These are phyloP conservation scores for Neuroscelio doddi DNA, from an alignment of 2,888 invertebrate genomes.

Conservation along the genomic window DNA sequence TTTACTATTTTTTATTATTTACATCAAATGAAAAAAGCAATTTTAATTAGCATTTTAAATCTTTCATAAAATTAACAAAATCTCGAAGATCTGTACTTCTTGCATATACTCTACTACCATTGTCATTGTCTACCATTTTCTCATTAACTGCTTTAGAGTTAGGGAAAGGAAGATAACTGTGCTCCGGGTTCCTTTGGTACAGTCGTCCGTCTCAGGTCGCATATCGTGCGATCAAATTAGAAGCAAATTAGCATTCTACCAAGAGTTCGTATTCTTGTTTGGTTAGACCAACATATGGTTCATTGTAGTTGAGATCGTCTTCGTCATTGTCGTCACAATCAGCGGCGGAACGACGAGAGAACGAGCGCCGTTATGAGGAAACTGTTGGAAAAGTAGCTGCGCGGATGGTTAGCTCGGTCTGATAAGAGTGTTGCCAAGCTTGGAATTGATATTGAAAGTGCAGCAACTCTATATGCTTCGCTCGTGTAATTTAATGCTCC, in stretches of 20 bases:
- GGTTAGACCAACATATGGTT: constrained; percentile 40
- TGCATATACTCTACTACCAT: too few relatives aligned
- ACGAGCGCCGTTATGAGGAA: constrained; percentile 20
- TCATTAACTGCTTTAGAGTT: too few relatives aligned
- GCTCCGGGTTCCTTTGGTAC: too few relatives aligned
- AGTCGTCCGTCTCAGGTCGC: constrained; percentile 21
- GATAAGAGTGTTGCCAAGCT: constrained; percentile 24
- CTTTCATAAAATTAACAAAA: background rate
- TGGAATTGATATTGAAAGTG: constrained; percentile 27
- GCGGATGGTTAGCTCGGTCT: constrained; percentile 15
- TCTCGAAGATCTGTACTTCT: too few relatives aligned
- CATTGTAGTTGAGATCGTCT: constrained; percentile 56
- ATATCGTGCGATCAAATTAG: constrained; percentile 42
- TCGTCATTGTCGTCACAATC: constrained; percentile 53
- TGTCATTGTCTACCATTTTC: too few relatives aligned
- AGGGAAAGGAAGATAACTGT: too few relatives aligned
- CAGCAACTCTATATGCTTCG: constrained; percentile 21
- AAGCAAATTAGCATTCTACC: constrained; percentile 51
- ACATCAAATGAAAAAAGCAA: background rate
- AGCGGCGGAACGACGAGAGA: constrained; percentile 35
- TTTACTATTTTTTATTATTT: too few relatives aligned
- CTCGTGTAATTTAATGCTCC: constrained; percentile 12
- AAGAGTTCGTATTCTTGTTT: constrained; percentile 49
- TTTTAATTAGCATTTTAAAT: too few relatives aligned
- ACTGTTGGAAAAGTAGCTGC: constrained; percentile 26